Base-by-base conservation (phyloP, 2,888 invertebrate species). In the Petrolisthes manimaculis region DNA sequence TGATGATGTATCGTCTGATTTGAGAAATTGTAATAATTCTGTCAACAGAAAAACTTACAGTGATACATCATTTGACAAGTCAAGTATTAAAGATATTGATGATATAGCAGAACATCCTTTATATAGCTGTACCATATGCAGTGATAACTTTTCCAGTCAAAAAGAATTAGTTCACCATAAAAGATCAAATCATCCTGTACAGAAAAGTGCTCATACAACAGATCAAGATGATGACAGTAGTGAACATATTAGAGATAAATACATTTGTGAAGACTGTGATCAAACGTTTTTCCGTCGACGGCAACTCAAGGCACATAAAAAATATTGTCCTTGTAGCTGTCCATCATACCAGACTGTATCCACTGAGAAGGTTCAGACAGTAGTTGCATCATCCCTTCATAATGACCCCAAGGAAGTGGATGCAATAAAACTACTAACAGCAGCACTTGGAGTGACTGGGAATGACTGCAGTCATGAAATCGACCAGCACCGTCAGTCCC, bases 191-290 rank as follows among this genome's bases (percentile, higher is more conserved):
- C 88, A 88, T 56, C 77, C 84, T 21, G 51, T 37, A 18, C 74
- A 37, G n/a, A 84, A 67, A 54, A 80, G 37, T 71, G 24, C 56
- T 8, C 69, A 37, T 69, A 71, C 71, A 14, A 37, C 37, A 37
- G 37, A 80, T 5, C 88, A 80, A 75, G 85, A 85, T 37, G 88
- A 88, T 81, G 88, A 88, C 71, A 88, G 84, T 55, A 88, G 81
- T 84, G 89, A 86, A n/a, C 81, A 82, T 24, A 83, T 89, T 18
- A 78, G 82, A 74, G 89, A 89, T 18, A 89, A 89, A 78, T 89
- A 89, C 55, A 53, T 89, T 14, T 89, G 89, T 74, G 82, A 89
- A 53, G 89, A 89, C 61, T 89, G 89, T 86, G 86, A 89, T 85
- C 89, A 89, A 56, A 89, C 86, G 14, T 89, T 89, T 74, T 85